A percentile compares a stretch with the other conserved stretches of the same genome.
phyloP scores from a whole-genome alignment of 2,113 vertebrate genomes.

The Atrichornis clamosus region DNA sequence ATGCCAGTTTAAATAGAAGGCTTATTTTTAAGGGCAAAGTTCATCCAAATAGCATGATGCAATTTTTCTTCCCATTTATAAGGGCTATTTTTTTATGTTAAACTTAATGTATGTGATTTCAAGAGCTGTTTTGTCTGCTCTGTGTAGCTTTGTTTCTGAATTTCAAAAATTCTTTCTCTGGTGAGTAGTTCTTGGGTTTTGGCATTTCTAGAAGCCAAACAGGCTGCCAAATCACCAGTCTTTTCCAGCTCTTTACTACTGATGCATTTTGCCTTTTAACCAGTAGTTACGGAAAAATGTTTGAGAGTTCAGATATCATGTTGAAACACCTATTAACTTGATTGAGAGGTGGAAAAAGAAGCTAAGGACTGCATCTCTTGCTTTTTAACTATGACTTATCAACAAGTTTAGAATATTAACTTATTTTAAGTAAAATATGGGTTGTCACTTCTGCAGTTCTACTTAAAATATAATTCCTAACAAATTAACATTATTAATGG shows the following conservation, averaged over 20 bases:
- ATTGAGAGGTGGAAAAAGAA: slow-evolving; percentile 20
- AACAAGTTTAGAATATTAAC: slow-evolving; percentile 16
- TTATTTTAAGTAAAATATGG: slow-evolving; percentile 7
- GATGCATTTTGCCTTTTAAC: not conserved
- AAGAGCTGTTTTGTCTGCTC: not conserved
- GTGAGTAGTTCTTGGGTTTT: not conserved
- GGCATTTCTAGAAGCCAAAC: not conserved
- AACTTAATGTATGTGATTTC: not conserved
- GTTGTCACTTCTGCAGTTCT: slow-evolving; percentile 16
- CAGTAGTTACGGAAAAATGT: slow-evolving; percentile 3
- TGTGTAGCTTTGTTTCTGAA: not conserved
- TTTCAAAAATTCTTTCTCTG: not conserved
- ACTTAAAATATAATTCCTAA: slow-evolving; percentile 17
- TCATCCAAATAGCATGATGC: not conserved
- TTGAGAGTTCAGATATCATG: slow-evolving; percentile 35
- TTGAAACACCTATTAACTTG: slow-evolving; percentile 46
- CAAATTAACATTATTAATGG: not conserved
- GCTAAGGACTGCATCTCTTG: not conserved
- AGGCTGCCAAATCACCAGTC: not conserved
- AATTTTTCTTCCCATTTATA: not conserved
- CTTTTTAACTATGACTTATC: slow-evolving; percentile 27
- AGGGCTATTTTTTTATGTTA: not conserved
- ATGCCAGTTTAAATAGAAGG: not conserved
- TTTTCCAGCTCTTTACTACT: not conserved
- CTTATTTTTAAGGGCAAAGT: not conserved